A percentile compares a stretch with the other conserved stretches of the same genome.
These are phyloP conservation scores for Halocynthia roretzi DNA, from an alignment of 23 tunicate genomes.

Conservation along the genomic window DNA sequence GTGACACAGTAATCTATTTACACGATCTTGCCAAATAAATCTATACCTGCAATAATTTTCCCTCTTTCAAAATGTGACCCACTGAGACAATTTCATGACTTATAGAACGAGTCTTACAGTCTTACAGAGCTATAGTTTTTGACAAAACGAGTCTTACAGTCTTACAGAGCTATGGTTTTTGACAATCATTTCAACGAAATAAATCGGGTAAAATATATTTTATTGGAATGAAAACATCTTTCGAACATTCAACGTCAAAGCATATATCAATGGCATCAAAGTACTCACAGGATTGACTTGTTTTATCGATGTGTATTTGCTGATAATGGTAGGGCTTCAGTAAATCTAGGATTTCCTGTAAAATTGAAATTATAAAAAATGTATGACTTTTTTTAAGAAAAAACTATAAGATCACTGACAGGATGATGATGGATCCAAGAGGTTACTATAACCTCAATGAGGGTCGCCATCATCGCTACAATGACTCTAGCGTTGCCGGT, in stretches of 20 bases:
- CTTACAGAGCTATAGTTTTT: too few species aligned
- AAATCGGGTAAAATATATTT: not conserved
- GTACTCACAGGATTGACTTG: conserved; percentile 80
- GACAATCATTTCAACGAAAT: not conserved
- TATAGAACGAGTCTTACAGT: too few species aligned
- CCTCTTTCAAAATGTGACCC: too few species aligned
- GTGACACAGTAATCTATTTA: too few species aligned
- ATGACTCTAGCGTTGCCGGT: too few species aligned
- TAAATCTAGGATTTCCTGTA: conserved; percentile 73
- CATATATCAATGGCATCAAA: not conserved
- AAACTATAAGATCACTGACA: not conserved
- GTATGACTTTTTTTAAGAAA: not conserved
- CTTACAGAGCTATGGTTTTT: too few species aligned
- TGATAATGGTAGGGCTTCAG: conserved; percentile 88
- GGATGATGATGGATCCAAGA: not conserved
- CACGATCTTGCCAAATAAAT: too few species aligned
- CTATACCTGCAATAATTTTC: too few species aligned
- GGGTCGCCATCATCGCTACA: too few species aligned
- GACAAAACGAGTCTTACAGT: too few species aligned
- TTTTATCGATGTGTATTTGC: conserved; percentile 88
- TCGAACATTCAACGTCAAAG: not conserved
- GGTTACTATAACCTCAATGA: too few species aligned
- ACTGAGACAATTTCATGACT: too few species aligned
- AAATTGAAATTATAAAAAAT: not conserved
- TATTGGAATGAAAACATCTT: not conserved